Evolutionary conservation across 2,797 vertebrate genomes (phyloP).

Genomic region (Okamejei kenojei): DNA sequence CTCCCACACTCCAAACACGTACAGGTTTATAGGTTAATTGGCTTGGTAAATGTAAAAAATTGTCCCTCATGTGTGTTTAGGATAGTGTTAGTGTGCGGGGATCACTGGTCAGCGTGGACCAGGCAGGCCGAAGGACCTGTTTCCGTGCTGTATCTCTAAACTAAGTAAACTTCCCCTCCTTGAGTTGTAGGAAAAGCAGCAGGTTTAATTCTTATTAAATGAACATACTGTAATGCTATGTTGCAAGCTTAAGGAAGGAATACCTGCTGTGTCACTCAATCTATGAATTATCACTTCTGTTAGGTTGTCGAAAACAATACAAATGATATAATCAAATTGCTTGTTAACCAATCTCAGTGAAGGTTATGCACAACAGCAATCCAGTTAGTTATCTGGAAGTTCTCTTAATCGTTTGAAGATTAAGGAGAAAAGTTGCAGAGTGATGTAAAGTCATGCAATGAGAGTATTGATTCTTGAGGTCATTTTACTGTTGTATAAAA

Average conservation of each 20-base stretch:
- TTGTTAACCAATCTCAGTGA: neutral
- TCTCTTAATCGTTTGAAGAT: neutral
- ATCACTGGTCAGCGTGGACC: too few relatives aligned
- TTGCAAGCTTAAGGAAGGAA: neutral
- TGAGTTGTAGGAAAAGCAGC: neutral
- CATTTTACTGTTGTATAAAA: too few relatives aligned
- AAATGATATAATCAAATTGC: neutral
- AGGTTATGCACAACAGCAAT: neutral
- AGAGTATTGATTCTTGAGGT: too few relatives aligned
- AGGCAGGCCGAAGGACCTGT: too few relatives aligned
- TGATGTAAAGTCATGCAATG: neutral
- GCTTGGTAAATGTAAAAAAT: too few relatives aligned
- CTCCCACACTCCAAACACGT: too few relatives aligned
- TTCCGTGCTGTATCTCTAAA: too few relatives aligned
- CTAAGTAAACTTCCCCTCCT: neutral
- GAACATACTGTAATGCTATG: neutral
- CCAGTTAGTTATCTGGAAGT: neutral
- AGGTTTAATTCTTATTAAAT: constrained; percentile 20
- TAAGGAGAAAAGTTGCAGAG: neutral
- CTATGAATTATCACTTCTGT: neutral
- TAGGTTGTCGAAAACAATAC: neutral
- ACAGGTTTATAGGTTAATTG: too few relatives aligned
- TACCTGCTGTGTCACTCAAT: neutral
- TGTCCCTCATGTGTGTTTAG: too few relatives aligned
- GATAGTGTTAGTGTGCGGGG: too few relatives aligned